Conservation (phyloP, 2,797 vertebrate species). For the Esox masquinongy region DNA sequence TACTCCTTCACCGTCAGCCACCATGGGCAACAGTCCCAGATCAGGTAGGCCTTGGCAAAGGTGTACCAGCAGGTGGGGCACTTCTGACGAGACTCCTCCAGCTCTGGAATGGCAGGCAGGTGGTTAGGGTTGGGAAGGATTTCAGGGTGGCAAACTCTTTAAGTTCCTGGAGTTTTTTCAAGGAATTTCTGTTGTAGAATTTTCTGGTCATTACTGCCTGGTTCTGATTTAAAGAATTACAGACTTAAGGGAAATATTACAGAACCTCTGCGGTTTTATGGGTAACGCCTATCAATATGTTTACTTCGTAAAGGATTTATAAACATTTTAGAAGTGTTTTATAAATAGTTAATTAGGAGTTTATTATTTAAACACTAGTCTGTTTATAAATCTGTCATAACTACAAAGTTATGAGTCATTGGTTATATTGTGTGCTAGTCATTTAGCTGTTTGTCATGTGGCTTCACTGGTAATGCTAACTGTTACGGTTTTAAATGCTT, state of each 20-base stretch:
- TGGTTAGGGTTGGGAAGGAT: not conserved
- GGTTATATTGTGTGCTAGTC: not conserved
- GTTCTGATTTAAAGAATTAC: not conserved
- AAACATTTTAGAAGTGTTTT: not conserved
- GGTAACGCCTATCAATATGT: not conserved
- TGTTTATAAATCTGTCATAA: not conserved
- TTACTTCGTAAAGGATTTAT: not conserved
- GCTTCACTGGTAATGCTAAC: not conserved
- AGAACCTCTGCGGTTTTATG: not conserved
- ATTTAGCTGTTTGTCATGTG: not conserved
- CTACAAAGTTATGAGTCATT: not conserved
- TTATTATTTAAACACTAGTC: not conserved
- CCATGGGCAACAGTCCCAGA: slow-evolving; percentile 87
- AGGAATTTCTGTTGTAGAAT: not conserved
- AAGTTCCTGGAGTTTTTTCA: not conserved
- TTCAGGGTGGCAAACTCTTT: not conserved
- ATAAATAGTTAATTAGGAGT: not conserved
- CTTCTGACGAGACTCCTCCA: slow-evolving; percentile 91
- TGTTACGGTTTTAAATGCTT: not conserved
- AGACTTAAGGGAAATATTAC: not conserved
- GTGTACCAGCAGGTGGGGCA: slow-evolving; percentile 92
- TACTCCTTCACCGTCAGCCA: slow-evolving; percentile 74
- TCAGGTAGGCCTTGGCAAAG: slow-evolving; percentile 85
- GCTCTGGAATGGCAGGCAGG: slow-evolving; percentile 69
- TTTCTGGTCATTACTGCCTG: not conserved